phyloP scores from a whole-genome alignment of 1,140 invertebrate species.

The Phortica variegata region DNA sequence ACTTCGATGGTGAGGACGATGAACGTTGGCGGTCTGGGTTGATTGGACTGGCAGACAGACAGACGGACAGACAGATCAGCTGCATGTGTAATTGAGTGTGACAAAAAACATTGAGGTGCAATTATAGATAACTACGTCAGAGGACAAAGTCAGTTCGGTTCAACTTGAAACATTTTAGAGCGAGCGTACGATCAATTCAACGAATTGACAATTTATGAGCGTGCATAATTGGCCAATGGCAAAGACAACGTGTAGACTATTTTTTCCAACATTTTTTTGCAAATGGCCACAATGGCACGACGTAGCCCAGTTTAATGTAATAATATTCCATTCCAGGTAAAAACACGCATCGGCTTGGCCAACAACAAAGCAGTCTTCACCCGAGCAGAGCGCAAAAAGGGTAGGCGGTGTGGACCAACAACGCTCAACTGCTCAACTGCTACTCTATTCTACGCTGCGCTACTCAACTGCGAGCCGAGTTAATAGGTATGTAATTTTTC shows the following conservation, averaged over 20 bases:
- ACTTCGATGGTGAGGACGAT: too few relatives aligned
- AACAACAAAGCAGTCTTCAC: too few relatives aligned
- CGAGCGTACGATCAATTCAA: constrained; percentile 12
- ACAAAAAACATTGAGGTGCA: neutral
- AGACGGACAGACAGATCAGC: constrained; percentile 10
- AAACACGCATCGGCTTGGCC: too few relatives aligned
- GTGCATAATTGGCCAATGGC: constrained; percentile 49
- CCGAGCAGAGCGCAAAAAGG: neutral
- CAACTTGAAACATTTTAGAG: neutral
- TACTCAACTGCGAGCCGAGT: neutral
- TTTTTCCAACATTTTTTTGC: too few relatives aligned
- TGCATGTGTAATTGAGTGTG: constrained; percentile 5
- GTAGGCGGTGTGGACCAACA: too few relatives aligned
- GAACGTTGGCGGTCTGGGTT: too few relatives aligned
- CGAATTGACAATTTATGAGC: constrained; percentile 50
- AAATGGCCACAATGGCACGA: constrained; percentile 24
- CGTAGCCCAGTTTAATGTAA: constrained; percentile 21
- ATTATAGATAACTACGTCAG: constrained; percentile 19
- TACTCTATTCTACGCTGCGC: too few relatives aligned
- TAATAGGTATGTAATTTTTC: constrained; percentile 51
- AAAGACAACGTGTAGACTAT: too few relatives aligned
- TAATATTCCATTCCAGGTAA: constrained; percentile 35
- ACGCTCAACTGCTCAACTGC: too few relatives aligned
- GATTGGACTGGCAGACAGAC: constrained; percentile 17
- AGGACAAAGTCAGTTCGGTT: too few relatives aligned